These are phyloP conservation scores for Baccha elongata DNA, from an alignment of 2,888 invertebrate genomes.

Conservation along the genomic window DNA sequence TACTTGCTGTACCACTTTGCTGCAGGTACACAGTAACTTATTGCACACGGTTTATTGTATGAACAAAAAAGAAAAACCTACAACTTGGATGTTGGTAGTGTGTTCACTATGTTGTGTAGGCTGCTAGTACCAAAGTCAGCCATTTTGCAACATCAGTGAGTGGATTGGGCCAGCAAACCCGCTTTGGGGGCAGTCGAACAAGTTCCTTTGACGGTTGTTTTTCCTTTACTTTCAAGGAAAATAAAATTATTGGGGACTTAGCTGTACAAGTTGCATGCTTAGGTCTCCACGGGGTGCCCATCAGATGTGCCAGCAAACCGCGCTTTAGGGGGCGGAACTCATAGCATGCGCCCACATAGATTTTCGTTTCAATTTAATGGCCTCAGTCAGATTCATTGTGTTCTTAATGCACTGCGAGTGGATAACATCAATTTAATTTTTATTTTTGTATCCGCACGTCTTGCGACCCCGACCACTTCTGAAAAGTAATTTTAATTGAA, in stretches of 20 bases:
- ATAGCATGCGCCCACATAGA: conserved; percentile 61
- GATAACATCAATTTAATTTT: conserved; percentile 66
- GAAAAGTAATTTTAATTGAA: conserved; percentile 71
- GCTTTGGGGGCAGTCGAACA: conserved; percentile 49
- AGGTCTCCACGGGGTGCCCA: conserved; percentile 32
- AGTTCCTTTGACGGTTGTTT: conserved; percentile 51
- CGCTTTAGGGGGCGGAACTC: conserved; percentile 63
- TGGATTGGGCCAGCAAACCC: conserved; percentile 59
- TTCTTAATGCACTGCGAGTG: conserved; percentile 67
- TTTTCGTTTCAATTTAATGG: conserved; percentile 65
- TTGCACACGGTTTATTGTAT: not conserved
- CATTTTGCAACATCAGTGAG: conserved; percentile 61
- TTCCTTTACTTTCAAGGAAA: conserved; percentile 41
- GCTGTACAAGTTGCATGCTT: not conserved
- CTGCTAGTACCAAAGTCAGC: conserved; percentile 48
- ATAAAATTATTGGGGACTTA: conserved; percentile 45
- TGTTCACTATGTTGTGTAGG: conserved; percentile 15
- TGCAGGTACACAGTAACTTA: not conserved
- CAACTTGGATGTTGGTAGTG: not conserved
- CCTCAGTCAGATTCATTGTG: conserved; percentile 66
- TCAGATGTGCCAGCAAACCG: conserved; percentile 21
- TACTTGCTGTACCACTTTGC: not conserved
- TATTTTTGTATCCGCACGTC: not conserved
- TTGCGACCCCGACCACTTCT: conserved; percentile 34
- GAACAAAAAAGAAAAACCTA: conserved; percentile 1